A percentile compares a stretch with the other conserved stretches of the same genome.
Conservation (phyloP, 1,140 invertebrate genomes). For the Hetaerina americana region DNA sequence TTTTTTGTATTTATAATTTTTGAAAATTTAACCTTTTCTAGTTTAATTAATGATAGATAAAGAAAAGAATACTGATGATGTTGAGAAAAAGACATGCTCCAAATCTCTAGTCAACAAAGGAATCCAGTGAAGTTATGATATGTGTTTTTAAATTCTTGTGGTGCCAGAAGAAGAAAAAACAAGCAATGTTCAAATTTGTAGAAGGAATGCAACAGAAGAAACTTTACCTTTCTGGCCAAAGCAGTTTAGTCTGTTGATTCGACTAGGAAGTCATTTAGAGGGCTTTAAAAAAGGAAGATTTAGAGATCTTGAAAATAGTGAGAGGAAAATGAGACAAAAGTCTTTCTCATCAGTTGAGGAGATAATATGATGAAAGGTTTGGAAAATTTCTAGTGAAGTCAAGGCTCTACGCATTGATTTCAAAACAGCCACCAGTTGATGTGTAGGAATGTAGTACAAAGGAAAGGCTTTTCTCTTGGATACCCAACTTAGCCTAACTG, state of each 20-base stretch:
- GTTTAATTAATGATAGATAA: too few species aligned
- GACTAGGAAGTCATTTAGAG: neutral
- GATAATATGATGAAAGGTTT: neutral
- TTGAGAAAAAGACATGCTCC: too few species aligned
- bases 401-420: neutral
- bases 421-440: neutral
- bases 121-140: too few species aligned
- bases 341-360: neutral
- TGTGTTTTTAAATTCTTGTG: too few species aligned
- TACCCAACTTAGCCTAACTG: neutral
- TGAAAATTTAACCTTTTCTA: too few species aligned
- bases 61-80: too few species aligned
- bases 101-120: too few species aligned
- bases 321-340: neutral
- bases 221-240: neutral
- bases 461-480: neutral
- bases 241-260: neutral
- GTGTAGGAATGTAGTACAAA: neutral
- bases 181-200: too few species aligned
- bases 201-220: too few species aligned
- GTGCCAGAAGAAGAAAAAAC: too few species aligned
- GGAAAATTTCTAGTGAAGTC: neutral
- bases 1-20: too few species aligned
- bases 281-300: neutral
- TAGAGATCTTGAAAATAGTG: neutral